Conservation (phyloP, 1,140 invertebrate genomes). For the Antheraea pernyi region DNA sequence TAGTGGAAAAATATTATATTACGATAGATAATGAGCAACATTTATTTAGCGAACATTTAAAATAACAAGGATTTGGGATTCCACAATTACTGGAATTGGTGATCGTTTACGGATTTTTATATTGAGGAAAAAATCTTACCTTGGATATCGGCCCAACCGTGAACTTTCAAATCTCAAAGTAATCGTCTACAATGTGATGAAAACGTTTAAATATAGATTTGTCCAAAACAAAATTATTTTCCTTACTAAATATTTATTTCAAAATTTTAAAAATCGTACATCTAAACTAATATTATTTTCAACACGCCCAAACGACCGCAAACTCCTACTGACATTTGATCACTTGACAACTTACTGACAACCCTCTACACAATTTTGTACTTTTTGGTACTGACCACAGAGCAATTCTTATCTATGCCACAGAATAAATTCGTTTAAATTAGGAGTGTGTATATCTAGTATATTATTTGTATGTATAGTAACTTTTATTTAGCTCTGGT, state of each 20-base stretch:
- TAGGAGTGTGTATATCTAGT: no score
- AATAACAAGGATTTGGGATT: background rate
- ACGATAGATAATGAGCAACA: no score
- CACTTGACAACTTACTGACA: background rate
- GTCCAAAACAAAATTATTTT: background rate
- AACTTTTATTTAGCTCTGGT: no score
- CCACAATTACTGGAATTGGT: background rate
- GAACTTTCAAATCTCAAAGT: constrained; percentile 8
- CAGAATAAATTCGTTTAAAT: no score
- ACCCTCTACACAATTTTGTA: background rate
- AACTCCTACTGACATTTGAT: background rate
- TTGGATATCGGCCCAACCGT: constrained; percentile 8
- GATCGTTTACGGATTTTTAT: background rate
- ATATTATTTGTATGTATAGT: no score
- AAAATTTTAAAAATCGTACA: background rate
- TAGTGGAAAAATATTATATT: no score
- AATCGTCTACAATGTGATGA: background rate
- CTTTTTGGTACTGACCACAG: no score
- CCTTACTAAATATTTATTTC: background rate
- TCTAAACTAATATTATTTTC: background rate
- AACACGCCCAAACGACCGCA: constrained; percentile 7
- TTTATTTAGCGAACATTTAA: no score
- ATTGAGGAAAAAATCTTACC: constrained; percentile 5
- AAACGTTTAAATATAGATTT: background rate
- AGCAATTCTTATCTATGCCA: no score